Evolutionary conservation across 1,140 invertebrate species (phyloP), one percentile per base, ranked within the genome.

Genomic region (Ceratitis capitata): DNA sequence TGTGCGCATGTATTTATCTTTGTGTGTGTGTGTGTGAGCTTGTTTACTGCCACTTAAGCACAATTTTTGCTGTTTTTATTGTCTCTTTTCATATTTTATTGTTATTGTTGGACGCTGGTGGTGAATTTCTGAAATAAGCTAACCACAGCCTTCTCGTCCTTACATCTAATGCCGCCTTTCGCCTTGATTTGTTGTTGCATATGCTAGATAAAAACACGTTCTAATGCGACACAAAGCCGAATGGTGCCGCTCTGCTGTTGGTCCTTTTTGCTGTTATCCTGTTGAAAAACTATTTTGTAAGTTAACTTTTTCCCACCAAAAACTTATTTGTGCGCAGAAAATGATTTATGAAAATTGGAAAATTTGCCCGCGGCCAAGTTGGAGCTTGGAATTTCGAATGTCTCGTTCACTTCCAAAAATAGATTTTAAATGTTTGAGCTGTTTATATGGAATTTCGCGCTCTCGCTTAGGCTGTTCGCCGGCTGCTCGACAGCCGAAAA

Each of bases 241-340:
- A 23, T n/a, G 23, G 51, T 9, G n/a, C 6, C 9, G 51, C 51
- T 1, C 0, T 45, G 19, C n/a, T n/a, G n/a, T 2, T n/a, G 39
- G 39, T 39, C 51, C 9, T 16, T 26, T 45, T 19, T 78, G 61
- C 88, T 90, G 89, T 29, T 86, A 26, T 64, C 89, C 88, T 89
- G 78, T 47, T 42, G 45, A 32, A 64, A 35, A 85, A 61, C 26
- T 83, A 56, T 83, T 82, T 85, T 82, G 35, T 82, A 85, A 85
- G 85, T 64, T 83, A 39, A 61, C 53, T 82, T 85, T 85, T 83
- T 83, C 82, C 82, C 82, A 83, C 53, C 53, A 83, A 83, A 83
- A 58, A 53, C 53, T 51, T 53, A 23, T n/a, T n/a, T 53, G 14
- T 83, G 82, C 23, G 82, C 61, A 39, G 2, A 35, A 35, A 19